Conservation (phyloP, 2,888 invertebrate species). For the Helicoverpa assulta region DNA sequence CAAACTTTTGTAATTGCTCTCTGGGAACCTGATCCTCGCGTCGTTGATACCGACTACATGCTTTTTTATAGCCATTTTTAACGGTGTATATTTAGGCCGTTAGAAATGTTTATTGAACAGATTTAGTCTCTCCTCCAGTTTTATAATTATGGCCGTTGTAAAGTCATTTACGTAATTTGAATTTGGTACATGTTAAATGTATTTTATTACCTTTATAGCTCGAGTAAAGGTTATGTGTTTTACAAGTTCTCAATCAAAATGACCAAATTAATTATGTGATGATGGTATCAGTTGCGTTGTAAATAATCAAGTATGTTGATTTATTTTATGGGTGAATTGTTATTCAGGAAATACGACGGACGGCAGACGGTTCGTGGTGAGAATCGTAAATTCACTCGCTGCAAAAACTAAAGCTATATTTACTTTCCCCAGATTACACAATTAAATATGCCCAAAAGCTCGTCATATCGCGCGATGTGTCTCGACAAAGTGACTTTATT, state of each 20-base stretch:
- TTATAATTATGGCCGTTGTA: constrained; percentile 25
- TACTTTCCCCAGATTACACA: constrained; percentile 42
- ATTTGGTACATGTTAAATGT: constrained; percentile 9
- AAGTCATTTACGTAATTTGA: constrained; percentile 23
- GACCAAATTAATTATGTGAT: constrained; percentile 5
- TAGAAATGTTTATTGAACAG: constrained; percentile 12
- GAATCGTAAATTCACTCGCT: not conserved
- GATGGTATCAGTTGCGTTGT: constrained; percentile 14
- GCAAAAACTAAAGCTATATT: constrained; percentile 49
- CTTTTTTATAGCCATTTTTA: constrained; percentile 39
- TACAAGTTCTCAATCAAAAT: constrained; percentile 4
- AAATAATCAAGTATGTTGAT: constrained; percentile 6
- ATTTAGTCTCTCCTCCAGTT: constrained; percentile 15
- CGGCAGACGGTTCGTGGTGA: not conserved
- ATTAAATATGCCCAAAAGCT: constrained; percentile 53
- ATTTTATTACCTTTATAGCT: constrained; percentile 21
- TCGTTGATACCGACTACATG: constrained; percentile 53
- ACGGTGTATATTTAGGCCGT: constrained; percentile 36
- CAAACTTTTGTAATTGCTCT: constrained; percentile 86
- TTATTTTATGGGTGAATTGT: constrained; percentile 10
- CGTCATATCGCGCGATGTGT: constrained; percentile 58
- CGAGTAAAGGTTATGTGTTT: constrained; percentile 8
- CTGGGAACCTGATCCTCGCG: constrained; percentile 72
- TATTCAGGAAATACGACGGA: not conserved
- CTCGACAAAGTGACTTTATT: constrained; percentile 75